Percentiles rank a stretch among this genome's conserved stretches.
Evolutionary conservation across 2,888 invertebrate genomes (phyloP).

Genomic region (Dinocampus coccinellae): DNA sequence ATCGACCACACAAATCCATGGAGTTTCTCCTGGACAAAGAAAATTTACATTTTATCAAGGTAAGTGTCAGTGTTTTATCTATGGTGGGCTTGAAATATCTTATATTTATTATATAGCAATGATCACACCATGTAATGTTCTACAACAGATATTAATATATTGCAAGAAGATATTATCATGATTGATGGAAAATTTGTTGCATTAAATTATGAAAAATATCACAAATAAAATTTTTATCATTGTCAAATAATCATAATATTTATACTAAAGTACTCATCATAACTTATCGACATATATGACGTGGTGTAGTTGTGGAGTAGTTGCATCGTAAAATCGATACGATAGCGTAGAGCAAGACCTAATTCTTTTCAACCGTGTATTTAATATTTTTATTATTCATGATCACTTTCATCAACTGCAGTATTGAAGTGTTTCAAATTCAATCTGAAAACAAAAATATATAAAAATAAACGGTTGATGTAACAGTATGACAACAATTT

Average conservation of each 20-base stretch:
- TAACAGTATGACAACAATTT: neutral
- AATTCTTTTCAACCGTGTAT: slow-evolving; percentile 22
- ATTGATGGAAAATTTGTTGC: neutral
- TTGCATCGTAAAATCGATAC: slow-evolving; percentile 27
- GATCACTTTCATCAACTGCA: neutral
- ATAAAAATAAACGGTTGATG: neutral
- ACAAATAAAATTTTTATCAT: neutral
- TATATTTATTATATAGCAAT: neutral
- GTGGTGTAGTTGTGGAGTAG: slow-evolving; percentile 7
- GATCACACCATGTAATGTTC: neutral
- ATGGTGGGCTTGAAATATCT: neutral
- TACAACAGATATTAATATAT: neutral
- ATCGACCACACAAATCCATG: slow-evolving; percentile 89
- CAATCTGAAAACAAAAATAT: neutral
- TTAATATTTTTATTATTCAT: neutral
- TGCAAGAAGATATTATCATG: neutral
- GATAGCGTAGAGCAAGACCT: slow-evolving; percentile 25
- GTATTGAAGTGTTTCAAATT: neutral
- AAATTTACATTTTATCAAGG: slow-evolving; percentile 88
- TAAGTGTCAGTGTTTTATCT: slow-evolving; percentile 70
- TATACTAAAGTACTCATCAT: neutral
- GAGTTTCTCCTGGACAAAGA: slow-evolving; percentile 95
- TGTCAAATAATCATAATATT: neutral
- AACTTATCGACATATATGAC: slow-evolving; percentile 1
- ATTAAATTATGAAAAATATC: neutral